Conservation (phyloP, 1,140 invertebrate species). For the Scaptomyza hsui region DNA sequence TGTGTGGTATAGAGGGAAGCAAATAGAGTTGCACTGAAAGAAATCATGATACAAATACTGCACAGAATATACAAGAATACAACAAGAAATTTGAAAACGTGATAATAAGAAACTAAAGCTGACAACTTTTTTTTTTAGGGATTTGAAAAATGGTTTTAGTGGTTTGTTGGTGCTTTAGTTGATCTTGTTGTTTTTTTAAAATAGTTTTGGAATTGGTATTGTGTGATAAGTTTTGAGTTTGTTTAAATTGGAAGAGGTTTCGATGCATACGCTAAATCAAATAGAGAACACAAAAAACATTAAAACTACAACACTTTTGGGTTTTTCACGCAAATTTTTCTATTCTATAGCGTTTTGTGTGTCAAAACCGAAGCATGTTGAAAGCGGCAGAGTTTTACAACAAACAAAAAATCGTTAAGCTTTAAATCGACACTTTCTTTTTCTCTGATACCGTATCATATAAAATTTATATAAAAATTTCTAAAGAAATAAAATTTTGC, state of each 20-base stretch:
- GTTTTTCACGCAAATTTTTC: no score
- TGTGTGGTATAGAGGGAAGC: slow-evolving; percentile 14
- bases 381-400: no score
- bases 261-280: slow-evolving; percentile 6
- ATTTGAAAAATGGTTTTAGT: background rate
- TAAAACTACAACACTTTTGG: background rate
- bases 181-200: slow-evolving; percentile 1
- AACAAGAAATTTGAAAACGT: slow-evolving; percentile 22
- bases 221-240: no score
- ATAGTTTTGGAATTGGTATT: background rate
- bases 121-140: background rate
- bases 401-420: no score
- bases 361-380: no score
- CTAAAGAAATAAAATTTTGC: no score
- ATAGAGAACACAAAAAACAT: background rate
- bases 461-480: no score
- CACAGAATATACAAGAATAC: slow-evolving; percentile 30
- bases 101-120: slow-evolving; percentile 1
- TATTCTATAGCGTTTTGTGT: background rate
- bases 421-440: no score
- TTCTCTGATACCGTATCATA: no score
- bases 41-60: slow-evolving; percentile 33
- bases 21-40: slow-evolving; percentile 38
- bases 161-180: background rate
- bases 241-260: background rate